phyloP scores from a whole-genome alignment of 2,113 vertebrate species.

The Felis catus region DNA sequence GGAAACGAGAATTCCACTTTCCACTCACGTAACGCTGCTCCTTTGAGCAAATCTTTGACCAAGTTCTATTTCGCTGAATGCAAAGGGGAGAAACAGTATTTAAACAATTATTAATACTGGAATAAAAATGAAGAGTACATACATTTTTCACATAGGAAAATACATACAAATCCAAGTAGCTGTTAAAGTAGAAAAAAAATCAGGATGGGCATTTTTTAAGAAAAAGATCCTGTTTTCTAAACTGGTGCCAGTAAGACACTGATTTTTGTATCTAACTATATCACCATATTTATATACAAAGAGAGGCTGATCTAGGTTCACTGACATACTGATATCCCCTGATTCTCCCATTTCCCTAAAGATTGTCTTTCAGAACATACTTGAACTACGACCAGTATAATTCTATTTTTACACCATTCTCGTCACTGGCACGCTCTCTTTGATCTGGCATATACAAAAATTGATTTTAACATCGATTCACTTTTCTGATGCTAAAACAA shows the following conservation, averaged over 20 bases:
- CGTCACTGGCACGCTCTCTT: slow-evolving; percentile 26
- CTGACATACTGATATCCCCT: not conserved
- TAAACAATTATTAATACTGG: not conserved
- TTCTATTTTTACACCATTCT: not conserved
- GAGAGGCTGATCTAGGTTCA: slow-evolving; percentile 34
- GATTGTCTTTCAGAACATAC: slow-evolving; percentile 72
- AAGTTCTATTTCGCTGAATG: slow-evolving; percentile 1
- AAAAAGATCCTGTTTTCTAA: slow-evolving; percentile 43
- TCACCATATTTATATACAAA: slow-evolving; percentile 37
- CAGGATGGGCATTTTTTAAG: slow-evolving; percentile 9
- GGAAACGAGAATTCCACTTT: not conserved
- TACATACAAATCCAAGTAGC: slow-evolving; percentile 52
- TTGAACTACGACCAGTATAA: not conserved
- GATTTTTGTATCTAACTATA: not conserved
- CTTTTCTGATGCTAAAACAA: slow-evolving; percentile 46
- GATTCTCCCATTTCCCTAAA: slow-evolving; percentile 46
- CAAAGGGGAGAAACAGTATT: not conserved
- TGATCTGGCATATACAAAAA: not conserved
- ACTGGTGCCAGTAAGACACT: slow-evolving; percentile 10
- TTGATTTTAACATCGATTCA: slow-evolving; percentile 7
- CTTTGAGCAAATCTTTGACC: not conserved
- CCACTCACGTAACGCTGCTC: not conserved
- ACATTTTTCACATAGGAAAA: slow-evolving; percentile 52
- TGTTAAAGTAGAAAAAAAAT: slow-evolving; percentile 37
- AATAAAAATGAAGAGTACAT: slow-evolving; percentile 20